Conservation (phyloP, 2,113 vertebrate species). For the Tichodroma muraria region DNA sequence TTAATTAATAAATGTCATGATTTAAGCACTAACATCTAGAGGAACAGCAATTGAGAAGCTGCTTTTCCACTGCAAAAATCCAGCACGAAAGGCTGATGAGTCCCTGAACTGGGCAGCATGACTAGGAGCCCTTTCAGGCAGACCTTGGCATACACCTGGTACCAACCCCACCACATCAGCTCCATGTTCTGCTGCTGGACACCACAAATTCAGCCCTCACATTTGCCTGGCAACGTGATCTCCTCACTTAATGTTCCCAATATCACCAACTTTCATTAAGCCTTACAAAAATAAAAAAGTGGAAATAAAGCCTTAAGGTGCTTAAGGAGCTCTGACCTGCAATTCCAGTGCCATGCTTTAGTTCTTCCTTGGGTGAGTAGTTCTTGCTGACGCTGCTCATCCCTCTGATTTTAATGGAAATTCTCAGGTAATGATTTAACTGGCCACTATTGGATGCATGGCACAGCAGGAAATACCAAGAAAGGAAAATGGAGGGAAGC, state of each 20-base stretch:
- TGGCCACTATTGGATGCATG: fast-evolving
- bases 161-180: neutral
- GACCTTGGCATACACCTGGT: neutral
- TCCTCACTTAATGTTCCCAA: neutral
- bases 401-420: neutral
- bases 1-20: neutral
- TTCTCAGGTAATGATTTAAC: neutral
- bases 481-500: neutral
- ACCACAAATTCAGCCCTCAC: neutral
- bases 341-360: neutral
- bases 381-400: neutral
- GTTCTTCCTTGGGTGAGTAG: neutral
- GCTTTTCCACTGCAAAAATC: neutral
- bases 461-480: neutral
- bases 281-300: neutral
- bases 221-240: neutral
- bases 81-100: neutral
- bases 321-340: neutral
- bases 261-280: neutral
- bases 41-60: neutral
- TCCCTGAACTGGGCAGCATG: neutral
- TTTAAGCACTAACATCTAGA: neutral
- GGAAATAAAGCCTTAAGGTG: neutral
- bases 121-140: neutral
- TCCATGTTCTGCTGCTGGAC: neutral